Evolutionary conservation across 2,797 vertebrate genomes (phyloP).

Genomic region (Chrosomus eos): DNA sequence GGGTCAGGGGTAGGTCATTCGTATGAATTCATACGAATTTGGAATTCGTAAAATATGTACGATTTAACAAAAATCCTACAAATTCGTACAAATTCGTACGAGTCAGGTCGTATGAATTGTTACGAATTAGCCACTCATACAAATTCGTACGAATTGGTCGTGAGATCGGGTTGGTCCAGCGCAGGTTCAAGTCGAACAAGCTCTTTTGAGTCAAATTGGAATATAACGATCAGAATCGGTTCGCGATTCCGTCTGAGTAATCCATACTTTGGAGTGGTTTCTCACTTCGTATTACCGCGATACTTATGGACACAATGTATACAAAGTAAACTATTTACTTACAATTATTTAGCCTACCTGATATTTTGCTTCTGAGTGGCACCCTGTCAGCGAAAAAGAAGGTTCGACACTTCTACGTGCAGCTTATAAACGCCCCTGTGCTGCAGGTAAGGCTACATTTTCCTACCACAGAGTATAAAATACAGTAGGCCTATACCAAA

Average conservation of each 20-base stretch:
- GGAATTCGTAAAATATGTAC: no score
- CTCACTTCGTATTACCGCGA: neutral
- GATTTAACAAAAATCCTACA: no score
- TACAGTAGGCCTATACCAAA: neutral
- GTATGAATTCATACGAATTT: no score
- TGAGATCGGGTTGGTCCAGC: no score
- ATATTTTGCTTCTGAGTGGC: neutral
- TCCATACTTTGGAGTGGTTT: neutral
- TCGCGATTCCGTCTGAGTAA: neutral
- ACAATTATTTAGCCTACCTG: no score
- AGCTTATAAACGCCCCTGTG: neutral
- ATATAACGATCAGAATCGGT: neutral
- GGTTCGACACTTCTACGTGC: neutral
- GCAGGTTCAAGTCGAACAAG: no score
- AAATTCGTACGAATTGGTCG: no score
- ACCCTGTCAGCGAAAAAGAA: neutral
- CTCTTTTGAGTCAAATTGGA: neutral
- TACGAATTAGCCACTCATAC: no score
- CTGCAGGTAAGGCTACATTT: neutral
- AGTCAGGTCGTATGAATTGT: no score
- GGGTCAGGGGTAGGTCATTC: no score
- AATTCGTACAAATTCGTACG: no score
- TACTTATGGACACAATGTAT: neutral
- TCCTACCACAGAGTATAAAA: neutral
- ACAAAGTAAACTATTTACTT: neutral